Evolutionary conservation across 2,888 invertebrate genomes (phyloP), one percentile per base, ranked within the genome.

Genomic region (Steromphala cineraria): DNA sequence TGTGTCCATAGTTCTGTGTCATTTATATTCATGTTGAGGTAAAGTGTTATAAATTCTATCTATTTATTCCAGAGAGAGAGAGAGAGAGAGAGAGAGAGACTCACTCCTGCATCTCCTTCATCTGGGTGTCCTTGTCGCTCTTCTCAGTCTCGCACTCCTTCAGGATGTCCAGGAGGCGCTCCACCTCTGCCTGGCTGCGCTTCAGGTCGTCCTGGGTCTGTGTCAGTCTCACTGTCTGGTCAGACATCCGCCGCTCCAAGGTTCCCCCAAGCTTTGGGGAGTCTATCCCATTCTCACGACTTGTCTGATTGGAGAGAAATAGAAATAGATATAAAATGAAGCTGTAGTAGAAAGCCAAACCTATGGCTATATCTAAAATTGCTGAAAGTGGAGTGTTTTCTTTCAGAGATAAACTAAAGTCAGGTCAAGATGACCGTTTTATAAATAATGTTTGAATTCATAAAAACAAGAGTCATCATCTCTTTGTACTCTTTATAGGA

Each of bases 141-240:
- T 91, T 91, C 81, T 94, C 94, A 56, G 90, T 91, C 83, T 94
- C 94, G 80, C 92, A 83, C 4, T 89, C 89, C 76, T 93, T 91
- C 36, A 94, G 88, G 84, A 94, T 92, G 71, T 91, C 91, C 78
- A 94, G 90, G 80, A 94, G 87, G 75, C 93, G 90, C 77, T 94
- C 94, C 15, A 94, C 92, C 83, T 94, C 94, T 3, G 84, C 83
- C 83, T 91, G 90, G 17, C 88, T 87, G 62, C 89, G 87, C 17
- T 78, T 87, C 21, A 88, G 85, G 76, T 91, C 89, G 31, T 84
- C 86, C 53, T 87, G 85, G 74, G 86, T 85, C 46, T 89, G 85
- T 21, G 85, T 86, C 28, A 89, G 80, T 31, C 55, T 55, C 55
- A 53, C 36, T 8, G 53, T 53, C 36, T 53, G 76, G 52, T 56